Conservation (phyloP, 2,113 vertebrate species). For the Tenrec ecaudatus region DNA sequence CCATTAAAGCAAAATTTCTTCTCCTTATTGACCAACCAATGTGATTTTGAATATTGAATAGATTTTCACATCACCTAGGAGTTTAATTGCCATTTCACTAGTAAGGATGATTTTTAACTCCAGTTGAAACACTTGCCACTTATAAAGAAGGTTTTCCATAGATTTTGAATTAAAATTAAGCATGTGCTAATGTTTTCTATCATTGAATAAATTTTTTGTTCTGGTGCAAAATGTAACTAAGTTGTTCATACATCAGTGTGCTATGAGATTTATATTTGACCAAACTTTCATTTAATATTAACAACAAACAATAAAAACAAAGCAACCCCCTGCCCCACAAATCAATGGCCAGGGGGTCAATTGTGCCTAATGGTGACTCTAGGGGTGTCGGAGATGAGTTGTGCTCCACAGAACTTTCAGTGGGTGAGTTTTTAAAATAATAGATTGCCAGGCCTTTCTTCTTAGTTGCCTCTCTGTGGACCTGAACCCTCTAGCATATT, state of each 20-base stretch:
- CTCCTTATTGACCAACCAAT: no score
- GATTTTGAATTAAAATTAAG: slow-evolving; percentile 41
- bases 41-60: no score
- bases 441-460: not conserved
- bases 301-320: not conserved
- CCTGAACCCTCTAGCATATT: not conserved
- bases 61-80: no score
- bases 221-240: not conserved
- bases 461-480: not conserved
- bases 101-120: not conserved
- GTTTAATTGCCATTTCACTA: not conserved
- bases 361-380: not conserved
- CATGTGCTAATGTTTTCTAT: not conserved
- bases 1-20: no score
- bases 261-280: not conserved
- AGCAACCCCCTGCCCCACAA: not conserved
- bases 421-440: not conserved
- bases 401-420: not conserved
- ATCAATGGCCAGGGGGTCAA: not conserved
- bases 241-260: not conserved
- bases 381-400: not conserved
- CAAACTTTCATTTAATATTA: not conserved
- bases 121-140: not conserved
- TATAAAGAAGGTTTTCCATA: not conserved
- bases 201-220: not conserved